Evolutionary conservation across 2,888 invertebrate genomes (phyloP), one percentile per base, ranked within the genome.

Genomic region (Acronicta alni): DNA sequence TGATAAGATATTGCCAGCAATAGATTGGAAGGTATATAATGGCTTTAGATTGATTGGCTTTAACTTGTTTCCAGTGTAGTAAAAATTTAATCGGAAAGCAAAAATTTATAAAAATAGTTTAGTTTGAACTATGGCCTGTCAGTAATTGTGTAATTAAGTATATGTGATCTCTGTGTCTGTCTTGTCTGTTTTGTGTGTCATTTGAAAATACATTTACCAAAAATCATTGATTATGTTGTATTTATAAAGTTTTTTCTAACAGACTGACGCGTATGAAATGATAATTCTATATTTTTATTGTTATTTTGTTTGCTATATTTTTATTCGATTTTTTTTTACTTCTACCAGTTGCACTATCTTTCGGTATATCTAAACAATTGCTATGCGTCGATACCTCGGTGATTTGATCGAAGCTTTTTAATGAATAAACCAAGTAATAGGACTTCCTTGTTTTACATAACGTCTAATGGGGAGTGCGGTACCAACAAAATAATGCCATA

Each of bases 141-240:
- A 68, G 43, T 57, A 47, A 57, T 49, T 58, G 45, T 73, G 15
- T 70, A 51, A 68, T 66, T 77, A 74, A 56, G 52, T 68, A 51
- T 62, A 67, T 54, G 59, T 75, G 75, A 75, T 75, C 75, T 77
- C 72, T 73, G 48, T 73, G 56, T 69, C 67, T 51, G 71, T 70
- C 59, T 69, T 41, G 57, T 73, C 67, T 64, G 39, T 69, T 51
- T 44, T 59, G 46, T 71, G 78, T 77, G 76, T 78, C 69, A 72
- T 70, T 71, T 46, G 44, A 63, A 57, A 41, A 46, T 42, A 47
- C 49, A 32, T 66, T 32, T 62, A 70, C 79, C 70, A 75, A 77
- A 75, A 77, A 72, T 43, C 43, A 58, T 51, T 60, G 52, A 72
- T 47, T 62, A 67, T 69, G 54, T 72, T 75, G 47, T 75, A 65